phyloP scores from a whole-genome alignment of 2,113 vertebrate species.

The Ptilorrhoa leucosticta region DNA sequence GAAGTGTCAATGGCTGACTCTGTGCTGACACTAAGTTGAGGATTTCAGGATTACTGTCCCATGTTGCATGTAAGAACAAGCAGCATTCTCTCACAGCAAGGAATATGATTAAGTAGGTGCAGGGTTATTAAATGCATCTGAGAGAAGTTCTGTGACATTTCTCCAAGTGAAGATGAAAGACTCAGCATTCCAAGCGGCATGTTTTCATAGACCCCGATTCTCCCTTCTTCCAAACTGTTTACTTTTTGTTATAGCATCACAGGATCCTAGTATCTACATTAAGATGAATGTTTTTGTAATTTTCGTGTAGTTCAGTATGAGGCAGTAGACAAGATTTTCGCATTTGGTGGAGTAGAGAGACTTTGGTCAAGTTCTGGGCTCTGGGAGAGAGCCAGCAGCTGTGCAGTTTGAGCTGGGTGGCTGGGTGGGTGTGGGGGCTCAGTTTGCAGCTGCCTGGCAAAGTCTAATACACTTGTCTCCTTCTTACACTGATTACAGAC shows the following conservation, averaged over 20 bases:
- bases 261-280: background rate
- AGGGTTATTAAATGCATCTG: background rate
- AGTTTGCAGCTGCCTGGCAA: background rate
- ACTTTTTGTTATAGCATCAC: background rate
- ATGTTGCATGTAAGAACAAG: background rate
- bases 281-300: background rate
- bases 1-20: background rate
- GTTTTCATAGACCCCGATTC: background rate
- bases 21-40: background rate
- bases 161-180: background rate
- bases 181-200: accelerated
- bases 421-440: too few relatives aligned
- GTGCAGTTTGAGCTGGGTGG: background rate
- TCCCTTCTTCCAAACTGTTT: background rate
- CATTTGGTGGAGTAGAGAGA: background rate
- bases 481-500: background rate
- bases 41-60: slow-evolving; percentile 9
- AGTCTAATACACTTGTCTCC: background rate
- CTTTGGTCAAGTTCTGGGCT: background rate
- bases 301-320: background rate
- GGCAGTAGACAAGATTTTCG: background rate
- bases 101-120: background rate
- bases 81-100: background rate
- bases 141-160: background rate
- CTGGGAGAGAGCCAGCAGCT: background rate